Percentiles rank a stretch among this genome's conserved stretches.
phyloP scores from a whole-genome alignment of 2,113 vertebrate species.

The Brachirus orientalis region DNA sequence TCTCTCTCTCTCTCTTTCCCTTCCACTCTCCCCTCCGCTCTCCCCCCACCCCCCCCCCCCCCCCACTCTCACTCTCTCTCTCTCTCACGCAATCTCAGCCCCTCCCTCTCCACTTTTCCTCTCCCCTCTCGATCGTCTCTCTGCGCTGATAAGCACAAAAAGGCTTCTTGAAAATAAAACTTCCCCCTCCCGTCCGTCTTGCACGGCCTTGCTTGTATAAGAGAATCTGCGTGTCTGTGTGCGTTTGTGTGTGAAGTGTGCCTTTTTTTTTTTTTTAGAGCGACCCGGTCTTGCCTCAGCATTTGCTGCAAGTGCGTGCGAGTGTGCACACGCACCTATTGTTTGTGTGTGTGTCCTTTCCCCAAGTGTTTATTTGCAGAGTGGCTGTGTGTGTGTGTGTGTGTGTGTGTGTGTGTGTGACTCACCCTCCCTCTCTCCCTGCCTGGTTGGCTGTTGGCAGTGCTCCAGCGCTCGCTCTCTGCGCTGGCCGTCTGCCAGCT shows the following conservation, averaged over 20 bases:
- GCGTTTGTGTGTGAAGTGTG: constrained; percentile 18
- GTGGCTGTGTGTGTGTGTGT: constrained; percentile 17
- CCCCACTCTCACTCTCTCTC: constrained; percentile 36
- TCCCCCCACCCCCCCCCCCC: constrained; percentile 51
- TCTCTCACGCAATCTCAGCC: constrained; percentile 55
- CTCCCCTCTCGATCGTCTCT: constrained; percentile 54
- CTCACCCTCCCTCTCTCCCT: constrained; percentile 78
- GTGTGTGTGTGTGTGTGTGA: constrained; percentile 30
- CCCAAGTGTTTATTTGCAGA: constrained; percentile 50
- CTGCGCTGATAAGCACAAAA: constrained; percentile 73
- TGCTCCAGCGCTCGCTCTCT: constrained; percentile 87
- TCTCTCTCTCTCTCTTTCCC: constrained; percentile 42
- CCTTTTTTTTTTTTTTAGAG: constrained; percentile 68
- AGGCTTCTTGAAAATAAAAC: constrained; percentile 76
- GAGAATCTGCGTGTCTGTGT: constrained; percentile 4
- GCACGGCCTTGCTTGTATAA: constrained; percentile 45
- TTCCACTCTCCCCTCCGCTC: constrained; percentile 64
- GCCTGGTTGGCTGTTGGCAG: constrained; percentile 87
- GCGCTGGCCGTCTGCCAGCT: constrained; percentile 90
- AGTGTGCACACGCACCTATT: constrained; percentile 49
- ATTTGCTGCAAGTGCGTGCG: constrained; percentile 62
- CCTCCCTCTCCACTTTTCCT: constrained; percentile 49
- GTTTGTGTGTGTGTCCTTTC: constrained; percentile 54
- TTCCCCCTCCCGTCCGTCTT: constrained; percentile 52
- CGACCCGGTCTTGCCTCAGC: constrained; percentile 67